Conservation (phyloP, 2,888 invertebrate species). For the Drosophila stalkeri region DNA sequence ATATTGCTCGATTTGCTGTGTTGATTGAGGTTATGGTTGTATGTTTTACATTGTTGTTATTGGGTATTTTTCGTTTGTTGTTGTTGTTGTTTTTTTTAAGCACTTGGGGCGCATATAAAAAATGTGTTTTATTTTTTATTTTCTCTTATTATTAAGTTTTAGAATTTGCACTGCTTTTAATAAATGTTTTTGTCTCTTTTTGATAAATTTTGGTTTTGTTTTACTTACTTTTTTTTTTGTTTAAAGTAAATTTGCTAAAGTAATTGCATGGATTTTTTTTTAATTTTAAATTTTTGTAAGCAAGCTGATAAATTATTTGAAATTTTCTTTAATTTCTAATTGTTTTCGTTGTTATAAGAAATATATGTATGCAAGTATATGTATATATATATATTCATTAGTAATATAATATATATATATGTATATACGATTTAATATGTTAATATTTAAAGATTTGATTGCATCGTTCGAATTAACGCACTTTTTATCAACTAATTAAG, state of each 20-base stretch:
- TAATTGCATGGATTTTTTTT: constrained; percentile 62
- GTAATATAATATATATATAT: constrained; percentile 27
- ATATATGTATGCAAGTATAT: constrained; percentile 48
- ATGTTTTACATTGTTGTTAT: constrained; percentile 39
- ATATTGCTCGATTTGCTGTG: constrained; percentile 73
- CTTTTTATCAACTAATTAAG: constrained; percentile 47
- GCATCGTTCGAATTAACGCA: constrained; percentile 73
- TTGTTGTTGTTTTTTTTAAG: constrained; percentile 62
- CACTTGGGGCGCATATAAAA: constrained; percentile 74
- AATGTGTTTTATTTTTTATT: constrained; percentile 12
- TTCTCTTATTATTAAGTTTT: constrained; percentile 18
- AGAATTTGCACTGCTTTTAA: constrained; percentile 43
- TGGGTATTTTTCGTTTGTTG: constrained; percentile 28
- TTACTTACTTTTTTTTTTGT: background rate
- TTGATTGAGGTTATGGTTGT: constrained; percentile 59
- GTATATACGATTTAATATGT: constrained; percentile 28
- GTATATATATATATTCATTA: constrained; percentile 23
- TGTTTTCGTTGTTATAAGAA: constrained; percentile 61
- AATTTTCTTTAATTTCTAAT: constrained; percentile 24
- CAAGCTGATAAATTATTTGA: constrained; percentile 43
- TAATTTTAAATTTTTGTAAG: constrained; percentile 43
- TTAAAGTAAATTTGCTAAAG: constrained; percentile 75
- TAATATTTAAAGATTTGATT: constrained; percentile 66
- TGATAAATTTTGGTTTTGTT: constrained; percentile 13
- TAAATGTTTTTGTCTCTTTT: constrained; percentile 11